phyloP scores from a whole-genome alignment of 1,140 invertebrate species.

The Drosophila elegans region DNA sequence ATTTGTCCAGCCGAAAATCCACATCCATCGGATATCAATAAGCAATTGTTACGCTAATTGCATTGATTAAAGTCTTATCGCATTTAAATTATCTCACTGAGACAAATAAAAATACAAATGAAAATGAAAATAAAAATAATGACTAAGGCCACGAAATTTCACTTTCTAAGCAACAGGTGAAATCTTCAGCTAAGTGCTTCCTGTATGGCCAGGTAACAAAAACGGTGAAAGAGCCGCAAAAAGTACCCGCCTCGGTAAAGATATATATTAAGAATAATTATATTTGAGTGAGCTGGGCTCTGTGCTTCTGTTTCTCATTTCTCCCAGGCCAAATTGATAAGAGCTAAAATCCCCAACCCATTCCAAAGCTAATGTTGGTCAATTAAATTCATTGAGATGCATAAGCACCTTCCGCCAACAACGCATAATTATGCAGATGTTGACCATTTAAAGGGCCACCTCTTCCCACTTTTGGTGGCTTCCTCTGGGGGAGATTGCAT shows the following conservation, averaged over 20 bases:
- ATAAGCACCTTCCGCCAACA: constrained; percentile 48
- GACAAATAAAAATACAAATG: not conserved
- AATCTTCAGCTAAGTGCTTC: constrained; percentile 35
- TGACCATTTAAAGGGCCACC: constrained; percentile 40
- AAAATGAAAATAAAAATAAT: constrained; percentile 9
- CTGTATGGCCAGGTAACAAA: constrained; percentile 21
- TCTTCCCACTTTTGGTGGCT: not conserved
- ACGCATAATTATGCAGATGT: constrained; percentile 54
- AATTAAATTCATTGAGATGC: constrained; percentile 54
- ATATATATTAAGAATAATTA: constrained; percentile 55
- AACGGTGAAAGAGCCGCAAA: constrained; percentile 26
- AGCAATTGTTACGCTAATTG: constrained; percentile 41
- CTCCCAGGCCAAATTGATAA: constrained; percentile 47
- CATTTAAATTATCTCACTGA: constrained; percentile 25
- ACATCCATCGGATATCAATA: constrained; percentile 27
- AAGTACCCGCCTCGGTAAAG: constrained; percentile 24
- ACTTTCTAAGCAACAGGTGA: constrained; percentile 48
- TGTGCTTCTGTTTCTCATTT: constrained; percentile 26
- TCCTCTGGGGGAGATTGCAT: constrained; percentile 38
- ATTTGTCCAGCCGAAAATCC: constrained; percentile 36
- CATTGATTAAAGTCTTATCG: constrained; percentile 38
- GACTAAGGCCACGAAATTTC: constrained; percentile 27
- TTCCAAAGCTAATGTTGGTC: constrained; percentile 34
- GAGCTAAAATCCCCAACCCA: constrained; percentile 10
- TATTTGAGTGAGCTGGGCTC: constrained; percentile 23